Base-by-base conservation (phyloP, 2,888 invertebrate genomes). In the Metacarcinus magister region DNA sequence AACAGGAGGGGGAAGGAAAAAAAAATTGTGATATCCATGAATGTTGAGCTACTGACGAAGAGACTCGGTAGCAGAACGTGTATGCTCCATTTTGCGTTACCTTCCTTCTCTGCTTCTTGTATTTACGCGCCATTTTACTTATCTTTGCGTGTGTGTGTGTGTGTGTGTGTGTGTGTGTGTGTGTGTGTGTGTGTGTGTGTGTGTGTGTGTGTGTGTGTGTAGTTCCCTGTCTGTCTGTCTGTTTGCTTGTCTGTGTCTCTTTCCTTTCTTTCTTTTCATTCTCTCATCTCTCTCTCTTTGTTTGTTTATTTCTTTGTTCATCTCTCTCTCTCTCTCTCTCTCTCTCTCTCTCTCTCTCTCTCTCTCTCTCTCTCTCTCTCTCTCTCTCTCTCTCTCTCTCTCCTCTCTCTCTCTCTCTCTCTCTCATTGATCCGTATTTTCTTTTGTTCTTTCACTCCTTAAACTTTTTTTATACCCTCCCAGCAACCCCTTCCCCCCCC, bases 291-390 rank as follows among this genome's bases (percentile, higher is more conserved):
- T 67, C 23, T 67, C 23, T 67, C 23, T 67, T 23, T 67, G 23
- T 67, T 23, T 67, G 23, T 67, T 23, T 67, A 19, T 67, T 23
- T 67, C 67, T 67, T 23, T 67, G 23, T 67, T 23, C 23, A 10
- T 19, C 67, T 67, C 67, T 67, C 67, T 67, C 67, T n/a, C n/a
- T n/a, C n/a, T n/a, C n/a, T 67, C 67, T 67, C 67, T 67, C 67
- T 67, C 67, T 67, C 67, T 67, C 67, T 67, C 67, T 67, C 67
- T 67, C 67, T 67, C 67, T 67, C 67, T 67, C 67, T 67, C 67
- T 67, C 67, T 67, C 67, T 67, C 67, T 67, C 67, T 67, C 67
- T 67, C 67, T 67, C 67, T 67, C 67, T 67, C 67, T 67, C 19
- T 19, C 67, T 67, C 67, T 67, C 67, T 67, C 67, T 67, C 67